Evolutionary conservation across 2,113 vertebrate species (phyloP).

Genomic region (Semnornis frantzii): DNA sequence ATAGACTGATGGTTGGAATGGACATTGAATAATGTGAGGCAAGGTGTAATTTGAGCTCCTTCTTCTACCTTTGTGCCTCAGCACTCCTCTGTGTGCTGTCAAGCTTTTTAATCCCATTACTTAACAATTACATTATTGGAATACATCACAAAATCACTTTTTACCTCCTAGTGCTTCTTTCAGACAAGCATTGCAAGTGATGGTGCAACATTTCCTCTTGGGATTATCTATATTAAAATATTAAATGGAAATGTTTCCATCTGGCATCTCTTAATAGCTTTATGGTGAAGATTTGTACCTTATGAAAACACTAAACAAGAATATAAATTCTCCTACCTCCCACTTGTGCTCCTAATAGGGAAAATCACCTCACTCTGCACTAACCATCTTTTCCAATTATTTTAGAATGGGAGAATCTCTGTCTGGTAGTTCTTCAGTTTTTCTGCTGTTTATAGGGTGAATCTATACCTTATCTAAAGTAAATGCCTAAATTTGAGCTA

Average conservation of each 20-base stretch:
- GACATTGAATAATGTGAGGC: neutral
- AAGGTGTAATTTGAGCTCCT: neutral
- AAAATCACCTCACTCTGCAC: constrained; percentile 7
- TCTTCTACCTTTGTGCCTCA: neutral
- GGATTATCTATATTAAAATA: constrained; percentile 48
- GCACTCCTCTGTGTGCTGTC: neutral
- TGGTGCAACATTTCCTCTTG: neutral
- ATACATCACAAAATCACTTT: neutral
- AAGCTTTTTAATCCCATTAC: neutral
- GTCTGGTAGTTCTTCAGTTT: neutral
- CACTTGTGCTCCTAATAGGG: neutral
- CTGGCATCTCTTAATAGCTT: constrained; percentile 35
- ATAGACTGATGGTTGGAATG: neutral
- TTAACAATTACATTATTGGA: neutral
- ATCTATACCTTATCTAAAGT: neutral
- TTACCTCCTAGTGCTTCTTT: neutral
- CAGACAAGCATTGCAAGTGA: neutral
- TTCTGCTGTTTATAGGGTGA: neutral
- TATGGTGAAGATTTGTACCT: constrained; percentile 44
- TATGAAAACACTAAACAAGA: constrained; percentile 43
- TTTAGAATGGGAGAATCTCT: neutral
- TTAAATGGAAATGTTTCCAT: constrained; percentile 47
- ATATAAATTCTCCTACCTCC: constrained; percentile 37
- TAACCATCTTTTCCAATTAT: neutral
- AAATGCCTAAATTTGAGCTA: neutral